Evolutionary conservation across 2,113 vertebrate species (phyloP).

Genomic region (Dasyurus viverrinus): DNA sequence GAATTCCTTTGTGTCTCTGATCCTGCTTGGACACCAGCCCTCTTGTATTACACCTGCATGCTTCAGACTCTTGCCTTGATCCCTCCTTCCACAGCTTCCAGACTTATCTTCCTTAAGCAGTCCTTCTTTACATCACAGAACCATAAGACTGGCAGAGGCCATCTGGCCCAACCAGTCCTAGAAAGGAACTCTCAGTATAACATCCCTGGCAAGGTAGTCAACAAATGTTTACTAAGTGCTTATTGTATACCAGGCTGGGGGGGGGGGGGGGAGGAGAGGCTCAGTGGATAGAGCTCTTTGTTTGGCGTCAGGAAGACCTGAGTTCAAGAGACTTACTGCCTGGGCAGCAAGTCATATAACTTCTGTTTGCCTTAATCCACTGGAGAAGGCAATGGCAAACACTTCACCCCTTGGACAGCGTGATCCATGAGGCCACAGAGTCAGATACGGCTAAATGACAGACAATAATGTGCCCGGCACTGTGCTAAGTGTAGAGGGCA

Average conservation of each 20-base stretch:
- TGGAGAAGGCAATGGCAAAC: background rate
- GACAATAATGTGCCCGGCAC: background rate
- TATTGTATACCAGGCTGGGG: background rate
- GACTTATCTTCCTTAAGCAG: slow-evolving; percentile 49
- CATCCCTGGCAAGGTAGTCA: background rate
- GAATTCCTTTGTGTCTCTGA: background rate
- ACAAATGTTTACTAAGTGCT: background rate
- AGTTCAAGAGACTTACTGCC: background rate
- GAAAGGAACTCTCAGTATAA: background rate
- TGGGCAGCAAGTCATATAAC: background rate
- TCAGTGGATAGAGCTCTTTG: background rate
- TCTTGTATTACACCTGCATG: slow-evolving; percentile 30
- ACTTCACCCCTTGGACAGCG: background rate
- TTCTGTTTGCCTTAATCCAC: background rate
- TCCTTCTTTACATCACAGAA: slow-evolving; percentile 45
- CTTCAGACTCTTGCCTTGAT: slow-evolving; percentile 49
- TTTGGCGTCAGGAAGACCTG: background rate
- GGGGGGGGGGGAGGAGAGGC: no score
- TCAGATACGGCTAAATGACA: background rate
- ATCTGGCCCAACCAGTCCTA: background rate
- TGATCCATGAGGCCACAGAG: background rate
- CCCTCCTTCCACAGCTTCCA: background rate
- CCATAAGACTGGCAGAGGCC: background rate
- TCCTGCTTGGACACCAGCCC: slow-evolving; percentile 2
- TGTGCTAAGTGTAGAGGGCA: background rate